Evolutionary conservation across 2,888 invertebrate genomes (phyloP), one percentile per base, ranked within the genome.

Genomic region (Thelaira solivaga): DNA sequence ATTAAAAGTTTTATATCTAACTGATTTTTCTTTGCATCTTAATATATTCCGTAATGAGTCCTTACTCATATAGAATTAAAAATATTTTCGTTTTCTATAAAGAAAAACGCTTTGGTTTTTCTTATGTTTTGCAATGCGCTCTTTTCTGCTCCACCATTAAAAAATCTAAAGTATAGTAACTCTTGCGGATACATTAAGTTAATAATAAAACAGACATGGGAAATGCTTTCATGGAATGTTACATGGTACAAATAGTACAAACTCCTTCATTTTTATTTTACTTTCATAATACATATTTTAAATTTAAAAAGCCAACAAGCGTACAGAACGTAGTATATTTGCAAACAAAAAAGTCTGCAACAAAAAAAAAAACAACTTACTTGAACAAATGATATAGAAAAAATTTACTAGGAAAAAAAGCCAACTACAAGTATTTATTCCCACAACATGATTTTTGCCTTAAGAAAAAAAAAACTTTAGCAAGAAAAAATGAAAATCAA

Each of bases 171-270:
- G 13, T 31, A 53, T 39, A 51, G 16, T 65, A 45, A 64, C 59
- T 73, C 61, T 64, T 41, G 41, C 65, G 67, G 59, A 73, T 69
- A 59, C 69, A 24, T 77, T 73, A 74, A 65, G 45, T 65, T 61
- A 71, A 74, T 71, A 78, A 74, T 53, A 78, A 64, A 74, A 62
- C 71, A 71, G 74, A 83, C 85, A 85, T 85, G 85, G 85, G 85
- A 85, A 85, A 82, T 85, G 85, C 85, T 82, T 84, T 82, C 83
- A 82, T 81, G 85, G 85, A 85, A 85, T 85, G 83, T 81, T 83
- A 61, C 74, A 71, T 47, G 24, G 26, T 45, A 55, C 11, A 64
- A 29, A 64, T 47, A 61, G 22, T 49, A 73, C 39, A 64, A 73
- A 64, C 36, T 61, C n/a, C n/a, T n/a, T 71, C 8, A 31, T 34